Base-by-base conservation (phyloP, 1,140 invertebrate genomes). In the Pogonomyrmex californicus region DNA sequence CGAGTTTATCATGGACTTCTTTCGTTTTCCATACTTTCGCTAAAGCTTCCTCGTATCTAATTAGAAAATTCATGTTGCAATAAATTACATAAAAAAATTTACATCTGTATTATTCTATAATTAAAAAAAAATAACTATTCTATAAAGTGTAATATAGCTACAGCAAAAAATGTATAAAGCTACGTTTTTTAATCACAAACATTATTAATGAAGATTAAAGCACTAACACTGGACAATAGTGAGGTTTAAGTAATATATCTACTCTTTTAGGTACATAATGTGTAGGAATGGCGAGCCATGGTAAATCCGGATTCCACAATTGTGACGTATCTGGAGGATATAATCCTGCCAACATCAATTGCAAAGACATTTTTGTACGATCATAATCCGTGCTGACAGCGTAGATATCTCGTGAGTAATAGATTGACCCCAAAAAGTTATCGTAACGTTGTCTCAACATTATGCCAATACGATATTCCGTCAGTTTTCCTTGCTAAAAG, bases 351-450 rank as follows among this genome's bases (percentile, higher is more conserved):
- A 97, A 88, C 3, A 96, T 96, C 2, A 96, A 92, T 44, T 96
- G 92, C 0, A 95, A 95, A 3, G 95, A 96, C 96, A 96, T 96
- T 92, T 96, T 96, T 0, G 96, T 97, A 9, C 96, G 93, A 30
- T 95, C 95, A 73, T 92, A 95, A 79, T 96, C 95, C 1, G 96
- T 95, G 4, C 95, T 96, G 0, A 94, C 90, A 7, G 95, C 92
- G 1, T 91, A 92, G 12, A 96, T 94, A 76, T 96, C 95, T 30
- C 93, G 44, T 0, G 94, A 93, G 86, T 93, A 91, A 82, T 97
- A 96, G 68, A 94, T 91, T 60, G 94, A 90, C 58, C 95, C 95
- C 66, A 96, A 91, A 87, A 96, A 96, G 44, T 94, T 88, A 33
- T 95, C 89, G 87, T 96, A 96, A 88, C 96, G 93, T 70, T 94